Percentiles rank a stretch among this genome's conserved stretches.
These are phyloP conservation scores for Eretmochelys imbricata DNA, from an alignment of 2,113 vertebrate genomes.

Conservation along the genomic window DNA sequence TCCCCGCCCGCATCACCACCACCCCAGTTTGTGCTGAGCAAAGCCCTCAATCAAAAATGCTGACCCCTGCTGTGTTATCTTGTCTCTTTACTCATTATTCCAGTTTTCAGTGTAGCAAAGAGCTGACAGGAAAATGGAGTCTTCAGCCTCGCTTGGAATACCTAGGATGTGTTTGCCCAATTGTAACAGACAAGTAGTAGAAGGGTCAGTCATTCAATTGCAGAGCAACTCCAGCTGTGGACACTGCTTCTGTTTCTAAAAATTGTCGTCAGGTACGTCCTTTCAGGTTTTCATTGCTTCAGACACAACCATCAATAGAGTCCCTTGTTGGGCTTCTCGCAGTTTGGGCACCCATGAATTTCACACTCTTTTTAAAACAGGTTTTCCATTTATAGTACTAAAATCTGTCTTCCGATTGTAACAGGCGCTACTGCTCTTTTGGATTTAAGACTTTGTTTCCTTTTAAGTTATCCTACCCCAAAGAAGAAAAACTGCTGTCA, in stretches of 20 bases:
- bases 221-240: not conserved
- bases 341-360: not conserved
- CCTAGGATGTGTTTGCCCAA: not conserved
- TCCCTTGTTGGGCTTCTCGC: not conserved
- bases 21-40: slow-evolving; percentile 31
- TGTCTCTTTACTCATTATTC: not conserved
- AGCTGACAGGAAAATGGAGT: slow-evolving; percentile 28
- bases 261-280: not conserved
- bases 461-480: not conserved
- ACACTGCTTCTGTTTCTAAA: slow-evolving; percentile 7
- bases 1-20: not conserved
- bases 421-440: not conserved
- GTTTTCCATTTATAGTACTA: not conserved
- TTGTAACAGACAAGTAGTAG: slow-evolving; percentile 2
- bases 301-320: not conserved
- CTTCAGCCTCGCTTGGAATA: not conserved
- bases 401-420: not conserved
- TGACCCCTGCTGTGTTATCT: slow-evolving; percentile 23
- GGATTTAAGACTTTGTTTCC: not conserved
- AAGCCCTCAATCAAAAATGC: slow-evolving; percentile 24
- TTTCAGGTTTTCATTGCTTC: not conserved
- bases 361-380: not conserved
- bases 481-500: slow-evolving; percentile 4
- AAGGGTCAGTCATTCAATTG: not conserved
- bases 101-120: slow-evolving; percentile 13